These are phyloP conservation scores for Apodemus sylvaticus DNA, from an alignment of 2,113 vertebrate species.

Conservation along the genomic window DNA sequence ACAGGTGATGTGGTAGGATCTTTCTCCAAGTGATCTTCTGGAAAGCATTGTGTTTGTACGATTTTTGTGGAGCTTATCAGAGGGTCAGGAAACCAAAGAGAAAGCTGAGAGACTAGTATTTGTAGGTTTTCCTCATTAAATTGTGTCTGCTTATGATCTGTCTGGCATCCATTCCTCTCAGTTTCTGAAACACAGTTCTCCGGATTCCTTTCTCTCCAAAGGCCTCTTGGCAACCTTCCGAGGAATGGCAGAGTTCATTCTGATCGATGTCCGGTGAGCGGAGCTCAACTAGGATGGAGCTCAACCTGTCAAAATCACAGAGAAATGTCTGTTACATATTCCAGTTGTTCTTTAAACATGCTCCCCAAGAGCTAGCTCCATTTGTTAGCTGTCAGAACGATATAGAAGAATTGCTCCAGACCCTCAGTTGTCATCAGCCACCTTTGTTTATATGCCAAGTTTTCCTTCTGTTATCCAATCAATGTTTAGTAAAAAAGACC, in stretches of 20 bases:
- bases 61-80: not conserved
- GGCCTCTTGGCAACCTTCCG: slow-evolving; percentile 74
- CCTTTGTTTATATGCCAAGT: slow-evolving; percentile 61
- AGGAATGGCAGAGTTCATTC: slow-evolving; percentile 82
- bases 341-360: slow-evolving; percentile 82
- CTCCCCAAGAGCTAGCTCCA: slow-evolving; percentile 74
- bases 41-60: not conserved
- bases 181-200: slow-evolving; percentile 59
- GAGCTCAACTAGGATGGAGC: slow-evolving; percentile 82
- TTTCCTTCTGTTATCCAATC: slow-evolving; percentile 61
- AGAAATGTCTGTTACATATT: slow-evolving; percentile 83
- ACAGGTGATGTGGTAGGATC: not conserved
- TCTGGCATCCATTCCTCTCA: slow-evolving; percentile 60
- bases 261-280: slow-evolving; percentile 69
- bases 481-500: slow-evolving; percentile 60
- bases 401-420: slow-evolving; percentile 71
- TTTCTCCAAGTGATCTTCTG: slow-evolving; percentile 1
- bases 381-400: slow-evolving; percentile 76
- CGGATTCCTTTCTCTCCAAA: slow-evolving; percentile 68
- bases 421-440: slow-evolving; percentile 57
- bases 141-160: slow-evolving; percentile 34
- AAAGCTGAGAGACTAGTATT: slow-evolving; percentile 17
- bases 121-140: slow-evolving; percentile 57
- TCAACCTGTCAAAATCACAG: slow-evolving; percentile 81
- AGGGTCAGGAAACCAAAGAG: slow-evolving; percentile 4